A percentile compares a stretch with the other conserved stretches of the same genome.
phyloP scores from a whole-genome alignment of 1,140 invertebrate genomes.

The Ruditapes philippinarum region DNA sequence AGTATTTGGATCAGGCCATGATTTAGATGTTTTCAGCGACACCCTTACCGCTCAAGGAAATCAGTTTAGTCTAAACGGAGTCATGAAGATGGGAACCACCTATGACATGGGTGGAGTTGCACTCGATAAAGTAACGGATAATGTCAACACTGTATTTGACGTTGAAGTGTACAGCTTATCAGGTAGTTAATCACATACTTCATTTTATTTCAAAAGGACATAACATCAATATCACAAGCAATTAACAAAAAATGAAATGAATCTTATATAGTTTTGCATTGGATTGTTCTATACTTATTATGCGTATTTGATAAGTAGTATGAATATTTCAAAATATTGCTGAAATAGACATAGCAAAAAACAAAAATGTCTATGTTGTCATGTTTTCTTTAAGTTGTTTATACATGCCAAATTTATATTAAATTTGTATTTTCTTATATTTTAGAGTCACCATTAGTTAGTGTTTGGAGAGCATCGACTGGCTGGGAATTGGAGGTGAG shows the following conservation, averaged over 20 bases:
- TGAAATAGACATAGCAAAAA: too few species aligned
- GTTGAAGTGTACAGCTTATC: slow-evolving; percentile 58
- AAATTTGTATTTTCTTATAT: not conserved
- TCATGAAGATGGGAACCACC: not conserved
- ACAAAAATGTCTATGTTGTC: too few species aligned
- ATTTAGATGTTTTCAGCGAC: slow-evolving; percentile 46
- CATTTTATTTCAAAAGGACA: too few species aligned
- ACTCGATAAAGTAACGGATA: slow-evolving; percentile 1
- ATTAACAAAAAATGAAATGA: too few species aligned
- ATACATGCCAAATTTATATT: too few species aligned
- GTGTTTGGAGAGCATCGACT: not conserved
- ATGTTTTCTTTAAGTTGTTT: too few species aligned
- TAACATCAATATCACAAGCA: too few species aligned
- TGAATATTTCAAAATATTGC: too few species aligned
- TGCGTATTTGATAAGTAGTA: too few species aligned
- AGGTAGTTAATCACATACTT: not conserved
- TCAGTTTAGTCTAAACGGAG: slow-evolving; percentile 11
- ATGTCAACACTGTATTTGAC: slow-evolving; percentile 28
- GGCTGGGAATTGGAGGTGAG: not conserved
- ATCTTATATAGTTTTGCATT: too few species aligned
- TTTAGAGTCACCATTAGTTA: not conserved
- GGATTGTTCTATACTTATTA: too few species aligned
- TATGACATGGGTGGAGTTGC: slow-evolving; percentile 28
- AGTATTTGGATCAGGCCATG: slow-evolving; percentile 54
- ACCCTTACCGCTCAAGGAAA: not conserved